Percentiles rank a stretch among this genome's conserved stretches.
Evolutionary conservation across 92 coral and sea anemone species (phyloP).

Genomic region (Epizoanthus stellaris): DNA sequence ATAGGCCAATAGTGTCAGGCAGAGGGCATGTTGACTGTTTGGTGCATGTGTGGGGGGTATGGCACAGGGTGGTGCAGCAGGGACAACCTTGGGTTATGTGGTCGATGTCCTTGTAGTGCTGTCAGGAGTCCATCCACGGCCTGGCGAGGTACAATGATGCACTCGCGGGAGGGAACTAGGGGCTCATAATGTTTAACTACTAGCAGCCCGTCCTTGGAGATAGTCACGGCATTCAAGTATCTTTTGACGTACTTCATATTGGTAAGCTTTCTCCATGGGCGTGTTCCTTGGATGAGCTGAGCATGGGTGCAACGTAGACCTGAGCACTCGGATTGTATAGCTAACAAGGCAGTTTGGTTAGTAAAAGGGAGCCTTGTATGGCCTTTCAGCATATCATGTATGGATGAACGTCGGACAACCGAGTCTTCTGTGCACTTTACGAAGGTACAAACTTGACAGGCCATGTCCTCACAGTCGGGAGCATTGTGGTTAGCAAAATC

Average conservation of each 20-base stretch:
- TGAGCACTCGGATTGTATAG: constrained; percentile 40
- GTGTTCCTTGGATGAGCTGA: constrained; percentile 40
- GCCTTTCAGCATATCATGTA: constrained; percentile 45
- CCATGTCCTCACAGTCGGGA: constrained; percentile 20
- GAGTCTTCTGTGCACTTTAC: constrained; percentile 44
- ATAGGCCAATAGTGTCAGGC: constrained; percentile 18
- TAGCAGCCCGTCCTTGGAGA: constrained; percentile 26
- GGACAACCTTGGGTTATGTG: neutral
- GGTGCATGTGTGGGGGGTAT: neutral
- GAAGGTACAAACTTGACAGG: constrained; percentile 59
- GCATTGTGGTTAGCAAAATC: constrained; percentile 66
- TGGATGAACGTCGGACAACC: constrained; percentile 50
- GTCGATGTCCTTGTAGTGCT: constrained; percentile 8
- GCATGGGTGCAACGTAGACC: constrained; percentile 37
- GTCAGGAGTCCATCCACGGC: constrained; percentile 14
- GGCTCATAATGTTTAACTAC: constrained; percentile 38
- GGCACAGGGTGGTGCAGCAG: neutral
- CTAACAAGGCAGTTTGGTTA: constrained; percentile 30
- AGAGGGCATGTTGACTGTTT: constrained; percentile 14
- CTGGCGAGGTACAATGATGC: constrained; percentile 25
- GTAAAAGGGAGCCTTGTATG: constrained; percentile 42
- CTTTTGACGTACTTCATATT: constrained; percentile 27
- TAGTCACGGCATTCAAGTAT: constrained; percentile 28
- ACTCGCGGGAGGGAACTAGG: neutral
- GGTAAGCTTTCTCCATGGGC: constrained; percentile 45